These are phyloP conservation scores for Agonopterix arenella DNA, from an alignment of 2,888 invertebrate genomes.

Conservation along the genomic window DNA sequence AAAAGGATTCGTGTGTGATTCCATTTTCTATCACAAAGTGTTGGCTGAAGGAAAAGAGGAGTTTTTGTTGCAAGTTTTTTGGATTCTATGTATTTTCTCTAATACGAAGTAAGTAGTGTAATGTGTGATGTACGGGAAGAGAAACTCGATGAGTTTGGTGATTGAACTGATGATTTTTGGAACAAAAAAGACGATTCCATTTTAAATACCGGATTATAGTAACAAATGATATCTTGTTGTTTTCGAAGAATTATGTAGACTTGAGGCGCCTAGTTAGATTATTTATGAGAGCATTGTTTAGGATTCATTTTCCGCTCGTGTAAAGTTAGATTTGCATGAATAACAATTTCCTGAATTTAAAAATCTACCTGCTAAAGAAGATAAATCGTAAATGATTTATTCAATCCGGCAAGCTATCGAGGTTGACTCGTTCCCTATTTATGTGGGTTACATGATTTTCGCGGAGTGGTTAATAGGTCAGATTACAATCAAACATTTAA, in stretches of 20 bases:
- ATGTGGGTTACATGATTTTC: conserved; percentile 53
- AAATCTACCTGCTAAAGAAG: conserved; percentile 66
- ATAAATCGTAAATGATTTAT: conserved; percentile 64
- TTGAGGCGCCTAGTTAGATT: conserved; percentile 37
- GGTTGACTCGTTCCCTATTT: conserved; percentile 47
- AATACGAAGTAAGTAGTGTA: too few relatives aligned
- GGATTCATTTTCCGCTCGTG: conserved; percentile 69
- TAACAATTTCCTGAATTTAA: conserved; percentile 64
- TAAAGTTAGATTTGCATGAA: conserved; percentile 68
- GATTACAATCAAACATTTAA: conserved; percentile 33
- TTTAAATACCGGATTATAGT: too few relatives aligned
- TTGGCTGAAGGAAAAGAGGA: too few relatives aligned
- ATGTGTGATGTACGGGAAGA: too few relatives aligned
- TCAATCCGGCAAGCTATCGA: conserved; percentile 51
- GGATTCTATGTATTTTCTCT: too few relatives aligned
- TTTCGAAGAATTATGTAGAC: conserved; percentile 29
- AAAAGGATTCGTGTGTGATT: too few relatives aligned
- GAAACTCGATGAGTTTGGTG: too few relatives aligned
- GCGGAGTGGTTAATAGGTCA: conserved; percentile 35
- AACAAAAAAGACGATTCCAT: too few relatives aligned
- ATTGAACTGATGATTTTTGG: too few relatives aligned
- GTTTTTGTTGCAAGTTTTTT: too few relatives aligned
- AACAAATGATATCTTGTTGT: conserved; percentile 21
- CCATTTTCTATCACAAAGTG: too few relatives aligned
- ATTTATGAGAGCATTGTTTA: conserved; percentile 64